phyloP scores from a whole-genome alignment of 2,113 vertebrate species.

The Amia ocellicauda region DNA sequence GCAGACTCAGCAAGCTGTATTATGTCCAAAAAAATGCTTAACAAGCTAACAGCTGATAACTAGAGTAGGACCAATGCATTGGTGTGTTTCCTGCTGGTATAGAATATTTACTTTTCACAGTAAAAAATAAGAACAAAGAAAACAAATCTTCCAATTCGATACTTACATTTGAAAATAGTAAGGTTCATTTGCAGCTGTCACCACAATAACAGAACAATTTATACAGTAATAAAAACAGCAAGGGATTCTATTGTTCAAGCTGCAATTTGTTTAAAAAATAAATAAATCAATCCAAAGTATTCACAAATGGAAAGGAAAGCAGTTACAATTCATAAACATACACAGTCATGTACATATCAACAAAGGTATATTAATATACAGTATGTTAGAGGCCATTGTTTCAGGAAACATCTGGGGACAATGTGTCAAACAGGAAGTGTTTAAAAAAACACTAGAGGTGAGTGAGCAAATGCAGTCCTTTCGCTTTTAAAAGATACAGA shows the following conservation, averaged over 20 bases:
- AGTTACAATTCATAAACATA: slow-evolving; percentile 31
- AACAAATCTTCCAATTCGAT: slow-evolving; percentile 20
- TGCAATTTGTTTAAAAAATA: too few species aligned
- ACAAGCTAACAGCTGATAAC: slow-evolving; percentile 42
- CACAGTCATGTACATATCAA: slow-evolving; percentile 48
- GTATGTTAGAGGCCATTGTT: slow-evolving; percentile 27
- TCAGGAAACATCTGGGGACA: slow-evolving; percentile 39
- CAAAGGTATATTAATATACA: slow-evolving; percentile 56
- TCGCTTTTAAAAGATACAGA: slow-evolving; percentile 37
- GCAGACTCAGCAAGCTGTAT: slow-evolving; percentile 11
- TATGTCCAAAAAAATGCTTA: slow-evolving; percentile 42
- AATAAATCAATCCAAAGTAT: slow-evolving; percentile 39
- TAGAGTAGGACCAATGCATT: slow-evolving; percentile 32
- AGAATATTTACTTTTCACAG: slow-evolving; percentile 19
- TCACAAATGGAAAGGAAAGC: slow-evolving; percentile 47
- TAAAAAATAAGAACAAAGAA: slow-evolving; percentile 11
- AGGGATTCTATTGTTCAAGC: slow-evolving; percentile 58
- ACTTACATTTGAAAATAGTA: slow-evolving; percentile 31
- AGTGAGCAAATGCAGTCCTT: slow-evolving; percentile 34
- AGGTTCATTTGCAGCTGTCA: slow-evolving; percentile 56
- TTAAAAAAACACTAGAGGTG: slow-evolving; percentile 35
- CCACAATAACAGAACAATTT: slow-evolving; percentile 55
- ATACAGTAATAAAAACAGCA: slow-evolving; percentile 42
- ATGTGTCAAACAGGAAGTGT: slow-evolving; percentile 32
- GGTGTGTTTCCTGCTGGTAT: slow-evolving; percentile 33